Evolutionary conservation across 2,113 vertebrate genomes (phyloP).

Genomic region (Chascanopsetta lugubris): DNA sequence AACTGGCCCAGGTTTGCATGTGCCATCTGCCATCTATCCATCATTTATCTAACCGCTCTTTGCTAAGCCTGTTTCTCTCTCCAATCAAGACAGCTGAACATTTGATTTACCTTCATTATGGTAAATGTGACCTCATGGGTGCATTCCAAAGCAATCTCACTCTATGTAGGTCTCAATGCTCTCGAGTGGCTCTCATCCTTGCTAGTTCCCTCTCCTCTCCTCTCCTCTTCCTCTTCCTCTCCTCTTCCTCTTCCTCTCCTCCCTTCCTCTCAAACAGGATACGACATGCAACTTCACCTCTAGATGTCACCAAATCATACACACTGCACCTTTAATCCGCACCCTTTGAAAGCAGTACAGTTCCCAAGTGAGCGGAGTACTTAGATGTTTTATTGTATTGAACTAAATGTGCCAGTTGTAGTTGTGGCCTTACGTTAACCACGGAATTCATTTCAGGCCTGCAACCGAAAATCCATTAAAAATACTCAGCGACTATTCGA

Average conservation of each 20-base stretch:
- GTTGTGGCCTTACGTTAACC: too few species aligned
- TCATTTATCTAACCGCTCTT: constrained; percentile 62
- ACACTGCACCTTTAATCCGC: too few species aligned
- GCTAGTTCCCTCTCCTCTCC: constrained; percentile 40
- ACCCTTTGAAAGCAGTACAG: too few species aligned
- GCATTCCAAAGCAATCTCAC: constrained; percentile 62
- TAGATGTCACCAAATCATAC: too few species aligned
- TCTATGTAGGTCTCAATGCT: constrained; percentile 60
- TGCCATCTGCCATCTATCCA: constrained; percentile 66
- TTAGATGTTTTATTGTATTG: too few species aligned
- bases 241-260: background rate
- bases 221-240: constrained; percentile 13
- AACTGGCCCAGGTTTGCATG: constrained; percentile 71
- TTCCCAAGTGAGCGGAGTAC: too few species aligned
- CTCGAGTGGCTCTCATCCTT: constrained; percentile 55
- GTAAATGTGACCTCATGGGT: constrained; percentile 68
- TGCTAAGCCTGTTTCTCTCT: constrained; percentile 62
- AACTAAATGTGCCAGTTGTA: too few species aligned
- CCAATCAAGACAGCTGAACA: constrained; percentile 72
- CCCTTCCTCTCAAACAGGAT: constrained; percentile 28
- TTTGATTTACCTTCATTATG: constrained; percentile 72
- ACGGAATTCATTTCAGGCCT: too few species aligned
- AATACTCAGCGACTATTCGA: too few species aligned
- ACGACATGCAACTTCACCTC: too few species aligned
- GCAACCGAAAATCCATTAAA: too few species aligned